Conservation (phyloP, 1,140 invertebrate genomes). For the Lanistes nyassanus region DNA sequence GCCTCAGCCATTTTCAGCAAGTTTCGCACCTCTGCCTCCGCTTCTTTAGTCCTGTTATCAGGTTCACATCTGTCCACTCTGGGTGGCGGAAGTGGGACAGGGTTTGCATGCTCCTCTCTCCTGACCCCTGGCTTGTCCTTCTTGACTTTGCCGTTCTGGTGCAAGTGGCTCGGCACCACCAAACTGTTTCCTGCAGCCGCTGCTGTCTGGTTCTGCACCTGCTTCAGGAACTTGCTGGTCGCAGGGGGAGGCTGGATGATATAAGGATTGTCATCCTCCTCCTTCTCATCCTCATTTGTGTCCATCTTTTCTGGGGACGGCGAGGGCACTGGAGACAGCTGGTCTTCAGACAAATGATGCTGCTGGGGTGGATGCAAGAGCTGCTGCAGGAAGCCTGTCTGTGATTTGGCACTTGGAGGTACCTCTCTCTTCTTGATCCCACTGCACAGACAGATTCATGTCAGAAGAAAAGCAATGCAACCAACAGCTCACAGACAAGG, state of each 20-base stretch:
- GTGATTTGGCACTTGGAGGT: slow-evolving; percentile 31
- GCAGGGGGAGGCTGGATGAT: slow-evolving; percentile 15
- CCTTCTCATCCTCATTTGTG: slow-evolving; percentile 37
- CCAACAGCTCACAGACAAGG: neutral
- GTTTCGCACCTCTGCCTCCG: slow-evolving; percentile 16
- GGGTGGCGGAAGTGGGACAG: neutral
- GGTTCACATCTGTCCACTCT: slow-evolving; percentile 4
- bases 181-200: slow-evolving; percentile 15
- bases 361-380: slow-evolving; percentile 12
- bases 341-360: neutral
- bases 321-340: too few relatives aligned
- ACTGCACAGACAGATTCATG: slow-evolving; percentile 31
- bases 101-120: too few relatives aligned
- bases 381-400: slow-evolving; percentile 9
- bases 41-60: slow-evolving; percentile 11
- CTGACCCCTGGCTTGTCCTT: neutral
- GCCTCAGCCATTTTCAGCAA: slow-evolving; percentile 18
- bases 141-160: neutral
- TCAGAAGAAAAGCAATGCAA: neutral
- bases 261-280: slow-evolving; percentile 12
- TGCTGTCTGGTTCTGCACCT: slow-evolving; percentile 36
- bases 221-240: slow-evolving; percentile 37
- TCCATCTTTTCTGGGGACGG: slow-evolving; percentile 42
- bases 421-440: slow-evolving; percentile 50
- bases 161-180: slow-evolving; percentile 10